A percentile compares a stretch with the other conserved stretches of the same genome.
These are phyloP conservation scores for Chaetodon trifasciatus DNA, from an alignment of 2,797 vertebrate genomes.

Conservation along the genomic window DNA sequence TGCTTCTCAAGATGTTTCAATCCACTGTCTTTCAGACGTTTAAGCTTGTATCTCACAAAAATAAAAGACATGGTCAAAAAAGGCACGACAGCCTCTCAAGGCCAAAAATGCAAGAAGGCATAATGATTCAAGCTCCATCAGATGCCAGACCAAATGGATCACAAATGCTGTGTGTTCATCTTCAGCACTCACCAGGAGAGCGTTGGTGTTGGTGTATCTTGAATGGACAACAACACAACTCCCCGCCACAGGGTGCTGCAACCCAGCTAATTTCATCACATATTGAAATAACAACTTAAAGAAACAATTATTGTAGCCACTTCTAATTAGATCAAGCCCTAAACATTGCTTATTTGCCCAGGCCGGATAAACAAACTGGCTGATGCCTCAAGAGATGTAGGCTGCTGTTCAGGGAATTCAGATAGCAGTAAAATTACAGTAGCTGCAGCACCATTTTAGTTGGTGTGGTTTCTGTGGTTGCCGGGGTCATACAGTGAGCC, in stretches of 20 bases:
- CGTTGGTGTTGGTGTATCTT: not conserved
- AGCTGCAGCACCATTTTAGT: too few relatives aligned
- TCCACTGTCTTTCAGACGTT: conserved; percentile 5
- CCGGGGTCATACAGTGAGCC: too few relatives aligned
- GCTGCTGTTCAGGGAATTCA: too few relatives aligned
- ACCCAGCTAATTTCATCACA: too few relatives aligned
- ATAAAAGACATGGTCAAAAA: not conserved
- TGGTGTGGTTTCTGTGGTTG: too few relatives aligned
- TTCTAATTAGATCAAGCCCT: not conserved
- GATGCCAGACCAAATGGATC: not conserved
- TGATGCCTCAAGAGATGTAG: too few relatives aligned
- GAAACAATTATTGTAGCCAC: not conserved
- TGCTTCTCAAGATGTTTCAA: conserved; percentile 3
- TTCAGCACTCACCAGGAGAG: too few relatives aligned
- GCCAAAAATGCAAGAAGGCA: not conserved
- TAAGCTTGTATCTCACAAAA: not conserved
- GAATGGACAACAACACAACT: too few relatives aligned
- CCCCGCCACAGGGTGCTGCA: not conserved
- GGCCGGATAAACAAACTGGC: too few relatives aligned
- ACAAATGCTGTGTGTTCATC: not conserved
- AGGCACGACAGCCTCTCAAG: not conserved
- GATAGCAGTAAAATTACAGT: too few relatives aligned
- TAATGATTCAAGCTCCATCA: not conserved
- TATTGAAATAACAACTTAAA: not conserved
- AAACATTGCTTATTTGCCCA: too few relatives aligned